Base-by-base conservation (phyloP, 2,797 vertebrate species). In the Hipposideros larvatus region DNA sequence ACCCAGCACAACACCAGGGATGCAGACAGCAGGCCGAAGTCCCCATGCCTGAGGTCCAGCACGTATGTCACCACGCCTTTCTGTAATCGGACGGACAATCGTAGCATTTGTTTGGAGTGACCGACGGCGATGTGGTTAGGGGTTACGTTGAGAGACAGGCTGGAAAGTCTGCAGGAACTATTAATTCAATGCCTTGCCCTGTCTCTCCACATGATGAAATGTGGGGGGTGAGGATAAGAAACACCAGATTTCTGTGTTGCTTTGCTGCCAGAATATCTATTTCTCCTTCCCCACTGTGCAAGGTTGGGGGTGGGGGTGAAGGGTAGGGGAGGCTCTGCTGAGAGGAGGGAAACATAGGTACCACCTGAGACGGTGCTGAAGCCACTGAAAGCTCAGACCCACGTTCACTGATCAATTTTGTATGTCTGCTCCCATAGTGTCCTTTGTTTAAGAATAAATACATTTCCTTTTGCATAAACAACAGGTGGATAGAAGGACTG, bases 41-140 rank as follows among this genome's bases (percentile, higher is more conserved):
- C 21, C 15, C 34, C 87, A 46, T 3, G 15, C 37, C 2, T 1
- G 10, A 0, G 22, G 53, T 68, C 26, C 6, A 2, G 15, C 28
- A 28, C 41, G 2, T 10, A 4, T 24, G 61, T 26, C 53, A 46
- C 22, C 22, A 59, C 15, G 53, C 88, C 18, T 15, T 71, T 57
- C 65, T 51, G 24, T 14, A 48, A 48, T 4, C 0, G 8, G 77
- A 71, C 28, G 24, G 59, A 41, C 2, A 15, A 48, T 26, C 5
- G 2, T 34, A 18, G 15, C 8, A 48, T 26, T 48, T n/a, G 65
- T 22, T 61, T 51, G 43, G 66, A 71, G 0, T 31, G n/a, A 31
- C 65, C 0, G 1, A 28, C 11, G 53, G 37, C 3, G 34, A 46
- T 1, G 10, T 13, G 43, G 37, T 4, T 0, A 9, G 34, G 51